These are phyloP conservation scores for Lophius piscatorius DNA, from an alignment of 2,113 vertebrate genomes.

Conservation along the genomic window DNA sequence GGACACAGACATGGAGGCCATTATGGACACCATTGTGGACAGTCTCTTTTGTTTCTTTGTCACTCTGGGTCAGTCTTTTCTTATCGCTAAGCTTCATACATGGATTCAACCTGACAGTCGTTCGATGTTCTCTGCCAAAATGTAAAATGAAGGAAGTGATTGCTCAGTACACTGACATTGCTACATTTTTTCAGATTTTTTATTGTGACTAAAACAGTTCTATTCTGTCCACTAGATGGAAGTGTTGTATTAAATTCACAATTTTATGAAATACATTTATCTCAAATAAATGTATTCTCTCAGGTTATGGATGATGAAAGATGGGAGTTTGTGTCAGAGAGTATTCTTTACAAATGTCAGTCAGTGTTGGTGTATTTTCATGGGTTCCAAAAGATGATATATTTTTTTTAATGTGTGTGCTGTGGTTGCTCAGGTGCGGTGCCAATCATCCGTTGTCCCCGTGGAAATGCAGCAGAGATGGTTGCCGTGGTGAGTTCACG, in stretches of 20 bases:
- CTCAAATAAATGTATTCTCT: background rate
- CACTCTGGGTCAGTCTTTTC: conserved; percentile 88
- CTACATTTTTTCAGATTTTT: conserved; percentile 18
- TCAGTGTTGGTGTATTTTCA: too few species aligned
- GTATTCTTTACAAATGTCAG: too few species aligned
- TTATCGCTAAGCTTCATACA: too few species aligned
- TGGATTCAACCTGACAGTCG: background rate
- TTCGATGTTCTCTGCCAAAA: too few species aligned
- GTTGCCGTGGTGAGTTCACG: conserved; percentile 92
- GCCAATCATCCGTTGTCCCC: conserved; percentile 96
- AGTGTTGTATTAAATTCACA: background rate
- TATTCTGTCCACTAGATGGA: conserved; percentile 43
- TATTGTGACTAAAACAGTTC: too few species aligned
- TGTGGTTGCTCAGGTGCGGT: conserved; percentile 86
- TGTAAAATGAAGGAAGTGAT: too few species aligned
- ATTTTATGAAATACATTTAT: background rate
- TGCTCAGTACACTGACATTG: too few species aligned
- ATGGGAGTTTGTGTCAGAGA: too few species aligned
- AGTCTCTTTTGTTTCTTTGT: conserved; percentile 99
- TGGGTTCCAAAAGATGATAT: too few species aligned
- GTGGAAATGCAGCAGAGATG: conserved; percentile 98
- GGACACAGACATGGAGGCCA: conserved; percentile 96
- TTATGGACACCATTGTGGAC: conserved; percentile 99
- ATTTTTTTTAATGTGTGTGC: background rate
- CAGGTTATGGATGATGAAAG: too few species aligned